Evolutionary conservation across 2,113 vertebrate genomes (phyloP).

Genomic region (Cervus canadensis): DNA sequence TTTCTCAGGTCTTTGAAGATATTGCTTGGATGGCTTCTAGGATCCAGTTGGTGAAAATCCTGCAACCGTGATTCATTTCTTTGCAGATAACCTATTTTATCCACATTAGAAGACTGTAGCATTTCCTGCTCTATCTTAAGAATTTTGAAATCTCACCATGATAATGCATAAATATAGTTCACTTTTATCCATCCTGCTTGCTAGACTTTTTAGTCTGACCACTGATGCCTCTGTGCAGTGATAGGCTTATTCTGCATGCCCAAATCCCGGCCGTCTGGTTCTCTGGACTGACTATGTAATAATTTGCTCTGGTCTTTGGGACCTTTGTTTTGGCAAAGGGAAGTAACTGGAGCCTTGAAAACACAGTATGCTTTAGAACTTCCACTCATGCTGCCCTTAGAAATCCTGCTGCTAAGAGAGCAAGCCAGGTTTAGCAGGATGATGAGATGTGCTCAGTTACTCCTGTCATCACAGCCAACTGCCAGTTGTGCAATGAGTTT

Average conservation of each 20-base stretch:
- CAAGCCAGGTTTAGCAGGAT: background rate
- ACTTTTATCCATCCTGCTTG: background rate
- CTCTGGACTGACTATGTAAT: background rate
- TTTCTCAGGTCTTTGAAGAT: background rate
- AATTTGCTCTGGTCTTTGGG: background rate
- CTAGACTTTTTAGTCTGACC: background rate
- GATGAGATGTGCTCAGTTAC: too few species aligned
- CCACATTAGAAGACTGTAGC: background rate
- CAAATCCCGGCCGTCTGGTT: background rate
- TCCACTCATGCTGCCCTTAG: background rate
- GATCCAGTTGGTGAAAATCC: background rate
- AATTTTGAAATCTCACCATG: background rate
- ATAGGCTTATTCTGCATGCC: background rate
- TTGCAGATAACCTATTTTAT: background rate
- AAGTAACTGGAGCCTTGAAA: background rate
- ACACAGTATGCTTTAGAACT: background rate
- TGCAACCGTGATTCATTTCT: background rate
- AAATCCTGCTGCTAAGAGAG: background rate
- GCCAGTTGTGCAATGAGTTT: accelerated
- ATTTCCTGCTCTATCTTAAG: background rate
- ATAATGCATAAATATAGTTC: background rate
- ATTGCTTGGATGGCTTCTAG: background rate
- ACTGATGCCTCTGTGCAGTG: too few species aligned
- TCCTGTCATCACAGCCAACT: too few species aligned
- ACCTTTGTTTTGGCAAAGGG: background rate